Base-by-base conservation (phyloP, 1,140 invertebrate genomes). In the Heliothis subflexa region DNA sequence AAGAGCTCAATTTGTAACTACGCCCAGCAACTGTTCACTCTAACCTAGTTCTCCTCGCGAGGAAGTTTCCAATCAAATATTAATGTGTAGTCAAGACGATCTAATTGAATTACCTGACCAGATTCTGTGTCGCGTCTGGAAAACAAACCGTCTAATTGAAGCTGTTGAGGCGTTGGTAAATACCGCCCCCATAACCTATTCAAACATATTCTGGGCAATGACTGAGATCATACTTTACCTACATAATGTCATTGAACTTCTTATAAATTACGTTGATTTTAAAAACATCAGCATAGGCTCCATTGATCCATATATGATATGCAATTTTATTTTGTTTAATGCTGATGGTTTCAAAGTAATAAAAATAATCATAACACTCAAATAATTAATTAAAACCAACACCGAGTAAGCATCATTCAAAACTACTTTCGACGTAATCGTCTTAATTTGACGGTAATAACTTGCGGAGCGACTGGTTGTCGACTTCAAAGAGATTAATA, bases 51-150 rank as follows among this genome's bases (percentile, higher is more conserved):
- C 18, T 33, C 21, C 45, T 25, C 33, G 73, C 78, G 49, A 78
- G 81, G 81, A 82, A 77, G 73, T 74, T 73, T 11, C 68, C 78
- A 82, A 82, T 82, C 73, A 82, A 82, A 79, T 78, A 73, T 79
- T 77, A 77, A 78, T 73, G 81, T 54, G 70, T 81, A 62, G n/a
- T 45, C 78, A 82, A 79, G 77, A 78, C 77, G 70, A 70, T 62
- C 50, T 78, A 82, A 82, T 82, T 82, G 74, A 73, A 78, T 78
- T 64, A 68, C 72, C 61, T 68, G 78, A 75, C 70, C 79, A 74
- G 79, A 81, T 81, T 78, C 75, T 59, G 75, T 59, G 75, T 79
- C 71, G 55, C 40, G 71, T 52, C 76, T 50, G 72, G 72, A 57
- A 57, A 72, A 78, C 73, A 75, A 61, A 64, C 59, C 21, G 59